phyloP scores from a whole-genome alignment of 2,888 invertebrate species.

The Lasioglossum malachurum region DNA sequence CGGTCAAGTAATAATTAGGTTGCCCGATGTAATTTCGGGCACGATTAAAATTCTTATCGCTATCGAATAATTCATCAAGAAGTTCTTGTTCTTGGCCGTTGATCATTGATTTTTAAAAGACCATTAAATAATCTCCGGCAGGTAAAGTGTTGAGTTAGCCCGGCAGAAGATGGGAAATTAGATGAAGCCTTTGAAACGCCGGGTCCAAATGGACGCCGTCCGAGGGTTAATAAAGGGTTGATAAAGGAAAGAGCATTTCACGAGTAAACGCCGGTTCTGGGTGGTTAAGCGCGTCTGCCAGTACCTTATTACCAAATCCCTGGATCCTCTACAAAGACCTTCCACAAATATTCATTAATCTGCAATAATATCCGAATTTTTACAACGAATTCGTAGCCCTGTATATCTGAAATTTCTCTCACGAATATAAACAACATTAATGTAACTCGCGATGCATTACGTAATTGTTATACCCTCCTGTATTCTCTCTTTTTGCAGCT shows the following conservation, averaged over 20 bases:
- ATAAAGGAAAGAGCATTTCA: constrained; percentile 7
- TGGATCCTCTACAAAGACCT: background rate
- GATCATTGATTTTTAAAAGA: constrained; percentile 9
- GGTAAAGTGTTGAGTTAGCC: constrained; percentile 3
- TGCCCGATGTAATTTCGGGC: background rate
- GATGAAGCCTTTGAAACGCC: constrained; percentile 10
- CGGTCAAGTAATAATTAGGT: background rate
- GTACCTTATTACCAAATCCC: background rate
- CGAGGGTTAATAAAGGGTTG: constrained; percentile 13
- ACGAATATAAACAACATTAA: no score
- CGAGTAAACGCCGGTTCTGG: constrained; percentile 1
- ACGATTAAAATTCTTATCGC: background rate
- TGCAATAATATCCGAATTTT: background rate
- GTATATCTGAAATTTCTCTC: background rate
- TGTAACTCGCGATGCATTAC: background rate
- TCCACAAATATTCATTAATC: background rate
- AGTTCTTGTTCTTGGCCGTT: background rate
- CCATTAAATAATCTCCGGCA: background rate
- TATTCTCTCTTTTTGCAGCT: background rate
- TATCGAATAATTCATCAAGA: background rate
- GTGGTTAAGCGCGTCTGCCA: background rate
- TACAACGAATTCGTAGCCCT: background rate
- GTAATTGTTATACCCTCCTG: background rate
- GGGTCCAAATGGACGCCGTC: constrained; percentile 3
- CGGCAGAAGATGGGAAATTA: background rate